These are phyloP conservation scores for Periparus ater DNA, from an alignment of 2,797 vertebrate genomes.

Conservation along the genomic window DNA sequence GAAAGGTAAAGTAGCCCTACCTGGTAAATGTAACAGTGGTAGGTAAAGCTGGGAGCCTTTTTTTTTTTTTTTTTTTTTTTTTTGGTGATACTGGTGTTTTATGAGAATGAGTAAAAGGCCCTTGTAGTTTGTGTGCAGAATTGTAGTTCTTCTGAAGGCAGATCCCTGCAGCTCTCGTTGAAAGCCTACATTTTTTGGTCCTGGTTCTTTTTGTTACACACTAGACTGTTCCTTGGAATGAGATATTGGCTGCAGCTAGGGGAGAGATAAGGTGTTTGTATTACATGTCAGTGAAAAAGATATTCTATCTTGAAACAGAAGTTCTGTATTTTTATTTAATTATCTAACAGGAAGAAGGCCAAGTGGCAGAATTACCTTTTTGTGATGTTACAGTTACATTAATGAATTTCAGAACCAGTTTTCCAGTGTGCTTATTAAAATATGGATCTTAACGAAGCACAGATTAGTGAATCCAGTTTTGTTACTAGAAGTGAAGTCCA, in stretches of 20 bases:
- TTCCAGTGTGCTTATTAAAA: not conserved
- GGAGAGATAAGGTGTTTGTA: not conserved
- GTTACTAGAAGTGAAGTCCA: not conserved
- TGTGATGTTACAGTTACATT: not conserved
- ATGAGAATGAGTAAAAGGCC: not conserved
- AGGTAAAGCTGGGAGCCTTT: not conserved
- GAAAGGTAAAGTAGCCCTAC: not conserved
- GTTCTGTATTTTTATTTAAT: not conserved
- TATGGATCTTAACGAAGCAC: not conserved
- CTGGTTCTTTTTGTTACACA: not conserved
- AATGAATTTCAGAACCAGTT: not conserved
- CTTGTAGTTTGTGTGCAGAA: not conserved
- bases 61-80: not conserved
- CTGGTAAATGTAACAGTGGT: not conserved
- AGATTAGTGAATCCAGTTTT: not conserved
- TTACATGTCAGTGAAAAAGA: not conserved
- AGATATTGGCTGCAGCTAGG: not conserved
- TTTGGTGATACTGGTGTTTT: not conserved
- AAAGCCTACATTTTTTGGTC: not conserved
- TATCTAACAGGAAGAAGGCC: not conserved
- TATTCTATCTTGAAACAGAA: not conserved
- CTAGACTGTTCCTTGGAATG: not conserved
- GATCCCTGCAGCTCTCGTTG: not conserved
- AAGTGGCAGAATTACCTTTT: not conserved
- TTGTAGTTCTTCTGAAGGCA: not conserved